Evolutionary conservation across 1,140 invertebrate species (phyloP), one percentile per base, ranked within the genome.

Genomic region (Drosophila ohnishii): DNA sequence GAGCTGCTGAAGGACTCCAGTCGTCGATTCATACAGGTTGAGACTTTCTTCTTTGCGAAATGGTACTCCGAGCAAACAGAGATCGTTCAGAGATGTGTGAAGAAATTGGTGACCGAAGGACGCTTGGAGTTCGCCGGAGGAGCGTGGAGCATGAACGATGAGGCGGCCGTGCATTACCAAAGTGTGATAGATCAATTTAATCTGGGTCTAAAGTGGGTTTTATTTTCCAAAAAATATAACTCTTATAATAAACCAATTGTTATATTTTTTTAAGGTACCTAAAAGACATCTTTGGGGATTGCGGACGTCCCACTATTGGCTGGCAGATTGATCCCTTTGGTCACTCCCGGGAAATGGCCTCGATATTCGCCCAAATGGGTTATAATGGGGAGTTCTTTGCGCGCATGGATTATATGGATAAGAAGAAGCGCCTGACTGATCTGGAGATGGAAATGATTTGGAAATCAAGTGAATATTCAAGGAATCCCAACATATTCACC

Each of bases 271-370:
- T 9, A 30, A 63, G 82, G 39, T 45, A 95, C 53, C 90, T 98
- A 1, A 95, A 96, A 67, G 95, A 97, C 14, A 96, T 95, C 0
- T 97, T 98, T 90, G 97, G 97, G 1, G 92, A 94, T 13, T 98
- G 97, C 90, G 97, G 94, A 0, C 92, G 94, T 13, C 97, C 97
- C 0, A 94, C 93, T 30, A 94, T 97, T 10, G 97, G 96, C 4
- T 98, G 97, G 97, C 97, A 98, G 91, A 98, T 98, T 48, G 97
- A 98, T 93, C 97, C 97, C 0, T 98, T 98, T 85, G 97, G 97
- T 0, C 97, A 99, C 89, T 97, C 97, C 0, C 91, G 96, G 28
- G 97, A 98, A 75, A 94, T 96, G 92, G 97, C 97, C 0, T 97
- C 96, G 0, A 92, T 98, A 1, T 96, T 98, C 83, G 95, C 97